Conservation (phyloP, 1,140 invertebrate genomes). For the Leptinotarsa lineolata region DNA sequence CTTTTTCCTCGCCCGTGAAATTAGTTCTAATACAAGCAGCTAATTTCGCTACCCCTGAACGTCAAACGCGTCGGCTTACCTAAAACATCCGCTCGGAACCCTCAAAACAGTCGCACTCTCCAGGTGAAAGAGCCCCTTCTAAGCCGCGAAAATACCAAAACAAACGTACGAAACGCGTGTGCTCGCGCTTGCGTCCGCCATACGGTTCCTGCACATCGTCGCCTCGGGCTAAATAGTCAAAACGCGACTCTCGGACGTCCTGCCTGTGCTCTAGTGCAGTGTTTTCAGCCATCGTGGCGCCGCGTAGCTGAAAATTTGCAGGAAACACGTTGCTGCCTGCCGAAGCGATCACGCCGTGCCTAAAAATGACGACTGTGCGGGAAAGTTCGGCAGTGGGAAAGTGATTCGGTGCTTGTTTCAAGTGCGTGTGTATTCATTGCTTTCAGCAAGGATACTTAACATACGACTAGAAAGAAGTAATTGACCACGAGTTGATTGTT, state of each 20-base stretch:
- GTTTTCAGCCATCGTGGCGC: not conserved
- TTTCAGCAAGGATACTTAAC: no score
- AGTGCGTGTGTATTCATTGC: no score
- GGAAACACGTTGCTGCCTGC: constrained; percentile 9
- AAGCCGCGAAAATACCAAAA: constrained; percentile 14
- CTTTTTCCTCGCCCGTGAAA: no score
- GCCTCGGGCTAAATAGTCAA: not conserved
- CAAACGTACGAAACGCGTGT: constrained; percentile 15
- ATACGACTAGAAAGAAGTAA: no score
- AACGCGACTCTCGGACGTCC: constrained; percentile 6
- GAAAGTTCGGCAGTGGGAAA: not conserved
- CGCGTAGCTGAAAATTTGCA: not conserved
- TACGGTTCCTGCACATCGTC: constrained; percentile 5
- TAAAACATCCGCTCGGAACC: not conserved
- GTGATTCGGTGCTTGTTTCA: no score
- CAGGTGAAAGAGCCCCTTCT: not conserved
- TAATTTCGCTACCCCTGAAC: no score
- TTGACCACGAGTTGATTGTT: no score
- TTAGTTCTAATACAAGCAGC: no score
- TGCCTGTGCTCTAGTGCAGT: not conserved
- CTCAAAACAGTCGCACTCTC: not conserved
- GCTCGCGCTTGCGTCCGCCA: not conserved
- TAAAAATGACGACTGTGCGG: not conserved
- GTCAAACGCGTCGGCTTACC: no score
- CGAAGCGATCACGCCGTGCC: not conserved